Percentiles rank a stretch among this genome's conserved stretches.
Evolutionary conservation across 2,888 invertebrate genomes (phyloP).

Genomic region (Scaptomyza flava): DNA sequence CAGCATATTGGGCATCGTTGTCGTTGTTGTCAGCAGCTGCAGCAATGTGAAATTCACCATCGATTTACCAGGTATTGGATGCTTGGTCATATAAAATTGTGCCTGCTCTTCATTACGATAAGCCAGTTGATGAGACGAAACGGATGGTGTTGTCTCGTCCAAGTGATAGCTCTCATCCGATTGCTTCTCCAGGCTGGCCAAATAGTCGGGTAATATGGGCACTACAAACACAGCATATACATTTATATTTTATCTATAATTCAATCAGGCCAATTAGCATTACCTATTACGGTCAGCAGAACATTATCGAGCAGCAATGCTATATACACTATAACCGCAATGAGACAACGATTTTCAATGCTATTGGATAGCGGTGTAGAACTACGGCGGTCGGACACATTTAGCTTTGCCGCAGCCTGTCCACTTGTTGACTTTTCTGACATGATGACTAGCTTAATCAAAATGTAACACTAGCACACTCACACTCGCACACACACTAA

Average conservation of each 20-base stretch:
- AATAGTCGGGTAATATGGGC: conserved; percentile 91
- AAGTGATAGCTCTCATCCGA: conserved; percentile 9
- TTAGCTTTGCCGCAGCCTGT: conserved; percentile 52
- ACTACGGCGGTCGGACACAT: conserved; percentile 42
- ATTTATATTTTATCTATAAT: conserved; percentile 3
- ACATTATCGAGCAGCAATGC: conserved; percentile 94
- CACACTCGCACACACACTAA: conserved; percentile 2
- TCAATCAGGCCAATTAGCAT: conserved; percentile 79
- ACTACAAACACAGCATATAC: conserved; percentile 85
- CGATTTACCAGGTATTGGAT: conserved; percentile 84
- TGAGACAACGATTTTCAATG: conserved; percentile 75
- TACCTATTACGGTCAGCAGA: conserved; percentile 94
- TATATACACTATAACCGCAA: conserved; percentile 88
- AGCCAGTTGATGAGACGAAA: conserved; percentile 71
- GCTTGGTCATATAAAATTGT: conserved; percentile 81
- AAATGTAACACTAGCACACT: conserved; percentile 21
- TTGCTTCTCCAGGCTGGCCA: conserved; percentile 86
- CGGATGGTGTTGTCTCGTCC: conserved; percentile 24
- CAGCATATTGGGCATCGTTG: conserved; percentile 38
- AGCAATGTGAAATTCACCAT: conserved; percentile 82
- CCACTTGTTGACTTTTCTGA: conserved; percentile 47
- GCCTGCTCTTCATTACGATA: conserved; percentile 71
- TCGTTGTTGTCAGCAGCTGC: conserved; percentile 54
- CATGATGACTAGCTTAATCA: conserved; percentile 49
- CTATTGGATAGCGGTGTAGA: conserved; percentile 53